A percentile compares a stretch with the other conserved stretches of the same genome.
These are phyloP conservation scores for Sinocyclocheilus anophthalmus DNA, from an alignment of 2,113 vertebrate species.

Conservation along the genomic window DNA sequence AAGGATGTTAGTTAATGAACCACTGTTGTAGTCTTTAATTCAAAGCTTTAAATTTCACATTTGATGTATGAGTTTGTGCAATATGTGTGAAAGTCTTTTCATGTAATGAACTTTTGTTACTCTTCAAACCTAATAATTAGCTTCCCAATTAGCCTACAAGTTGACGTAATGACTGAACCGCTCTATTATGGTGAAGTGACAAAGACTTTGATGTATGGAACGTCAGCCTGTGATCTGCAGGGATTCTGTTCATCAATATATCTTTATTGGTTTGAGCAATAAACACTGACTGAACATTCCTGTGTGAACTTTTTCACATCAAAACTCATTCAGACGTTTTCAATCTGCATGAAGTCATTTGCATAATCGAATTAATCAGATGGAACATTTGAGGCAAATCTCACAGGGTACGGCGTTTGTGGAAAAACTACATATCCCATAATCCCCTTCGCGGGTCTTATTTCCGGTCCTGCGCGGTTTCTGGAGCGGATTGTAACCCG, in stretches of 20 bases:
- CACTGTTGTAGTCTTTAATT: neutral
- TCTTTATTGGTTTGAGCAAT: constrained; percentile 71
- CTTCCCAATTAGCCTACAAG: constrained; percentile 32
- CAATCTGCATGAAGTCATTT: neutral
- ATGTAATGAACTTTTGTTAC: neutral
- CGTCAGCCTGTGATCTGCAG: constrained; percentile 59
- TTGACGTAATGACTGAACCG: neutral
- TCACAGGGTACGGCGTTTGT: neutral
- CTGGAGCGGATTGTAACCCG: constrained; percentile 99
- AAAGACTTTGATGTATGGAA: constrained; percentile 41
- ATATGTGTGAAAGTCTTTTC: neutral
- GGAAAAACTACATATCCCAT: constrained; percentile 80
- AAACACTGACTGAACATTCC: constrained; percentile 67
- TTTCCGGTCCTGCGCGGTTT: constrained; percentile 96
- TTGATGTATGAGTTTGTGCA: neutral
- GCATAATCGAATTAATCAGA: neutral
- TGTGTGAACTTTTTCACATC: too few species aligned
- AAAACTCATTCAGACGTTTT: neutral
- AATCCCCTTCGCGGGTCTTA: constrained; percentile 63
- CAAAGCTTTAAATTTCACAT: neutral
- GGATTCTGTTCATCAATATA: constrained; percentile 65
- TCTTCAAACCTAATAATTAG: neutral
- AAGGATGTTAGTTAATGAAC: neutral
- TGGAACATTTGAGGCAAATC: neutral
- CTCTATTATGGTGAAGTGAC: neutral